Percentiles rank a stretch among this genome's conserved stretches.
phyloP scores from a whole-genome alignment of 2,113 vertebrate genomes.

The Oceanodroma tethys region DNA sequence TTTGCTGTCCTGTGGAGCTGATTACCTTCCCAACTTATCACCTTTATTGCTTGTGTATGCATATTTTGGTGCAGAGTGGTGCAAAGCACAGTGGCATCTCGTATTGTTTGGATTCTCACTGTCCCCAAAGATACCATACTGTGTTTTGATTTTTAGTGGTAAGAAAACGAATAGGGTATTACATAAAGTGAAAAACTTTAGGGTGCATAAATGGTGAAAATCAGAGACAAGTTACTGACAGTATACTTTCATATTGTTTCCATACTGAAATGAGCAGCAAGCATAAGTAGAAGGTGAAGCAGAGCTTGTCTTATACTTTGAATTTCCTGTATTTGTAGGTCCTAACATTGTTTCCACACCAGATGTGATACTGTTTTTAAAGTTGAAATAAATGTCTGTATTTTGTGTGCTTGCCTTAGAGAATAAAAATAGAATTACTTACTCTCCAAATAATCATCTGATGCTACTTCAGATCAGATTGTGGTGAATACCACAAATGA shows the following conservation, averaged over 20 bases:
- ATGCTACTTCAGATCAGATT: background rate
- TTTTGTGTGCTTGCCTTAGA: background rate
- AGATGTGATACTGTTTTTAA: background rate
- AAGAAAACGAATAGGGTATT: background rate
- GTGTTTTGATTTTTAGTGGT: background rate
- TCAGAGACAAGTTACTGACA: background rate
- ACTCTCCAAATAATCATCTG: background rate
- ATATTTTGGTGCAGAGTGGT: background rate
- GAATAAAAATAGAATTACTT: background rate
- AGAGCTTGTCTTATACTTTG: background rate
- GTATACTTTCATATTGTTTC: background rate
- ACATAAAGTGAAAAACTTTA: background rate
- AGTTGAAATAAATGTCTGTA: background rate
- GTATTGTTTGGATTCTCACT: background rate
- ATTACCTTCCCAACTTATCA: background rate
- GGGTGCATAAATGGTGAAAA: background rate
- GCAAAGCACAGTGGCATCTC: background rate
- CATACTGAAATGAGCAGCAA: background rate
- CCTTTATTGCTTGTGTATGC: background rate
- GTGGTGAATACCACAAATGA: background rate
- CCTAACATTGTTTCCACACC: background rate
- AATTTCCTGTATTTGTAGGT: background rate
- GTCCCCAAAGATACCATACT: background rate
- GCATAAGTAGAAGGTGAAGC: background rate
- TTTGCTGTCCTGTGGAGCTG: background rate